phyloP scores from a whole-genome alignment of 2,797 vertebrate genomes.

The Oryzias sinensis region DNA sequence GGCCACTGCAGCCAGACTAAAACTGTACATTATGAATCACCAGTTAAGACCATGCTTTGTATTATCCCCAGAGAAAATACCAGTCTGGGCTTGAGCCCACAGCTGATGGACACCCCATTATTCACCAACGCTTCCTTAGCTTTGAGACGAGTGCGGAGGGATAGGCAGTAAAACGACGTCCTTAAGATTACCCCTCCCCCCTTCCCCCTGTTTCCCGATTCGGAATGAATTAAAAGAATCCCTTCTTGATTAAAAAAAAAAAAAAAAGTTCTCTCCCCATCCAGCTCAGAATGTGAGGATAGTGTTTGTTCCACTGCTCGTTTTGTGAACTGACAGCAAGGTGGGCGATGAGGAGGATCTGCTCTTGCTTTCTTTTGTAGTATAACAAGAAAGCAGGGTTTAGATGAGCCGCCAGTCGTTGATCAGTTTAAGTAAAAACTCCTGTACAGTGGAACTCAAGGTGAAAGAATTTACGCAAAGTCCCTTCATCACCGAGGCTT shows the following conservation, averaged over 20 bases:
- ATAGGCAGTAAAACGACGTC: slow-evolving; percentile 80
- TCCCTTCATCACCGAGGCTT: slow-evolving; percentile 7
- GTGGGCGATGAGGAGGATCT: slow-evolving; percentile 64
- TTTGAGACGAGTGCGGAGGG: slow-evolving; percentile 69
- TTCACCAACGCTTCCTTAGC: slow-evolving; percentile 75
- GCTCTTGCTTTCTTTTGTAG: slow-evolving; percentile 68
- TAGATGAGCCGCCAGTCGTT: slow-evolving; percentile 53
- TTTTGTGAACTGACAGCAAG: slow-evolving; percentile 65
- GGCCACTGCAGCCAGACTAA: slow-evolving; percentile 70
- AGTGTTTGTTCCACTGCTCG: slow-evolving; percentile 61
- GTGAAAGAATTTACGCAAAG: slow-evolving; percentile 30
- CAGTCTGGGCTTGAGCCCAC: slow-evolving; percentile 77
- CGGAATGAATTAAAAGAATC: slow-evolving; percentile 78
- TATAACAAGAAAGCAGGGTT: slow-evolving; percentile 64
- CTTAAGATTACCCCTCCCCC: slow-evolving; percentile 79
- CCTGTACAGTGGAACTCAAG: background rate
- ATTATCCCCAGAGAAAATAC: slow-evolving; percentile 83
- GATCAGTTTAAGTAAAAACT: slow-evolving; percentile 65
- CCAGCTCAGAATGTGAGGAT: slow-evolving; percentile 63
- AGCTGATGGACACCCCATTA: slow-evolving; percentile 83
- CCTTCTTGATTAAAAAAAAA: slow-evolving; percentile 71
- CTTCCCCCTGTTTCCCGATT: slow-evolving; percentile 69
- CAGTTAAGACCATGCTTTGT: slow-evolving; percentile 81
- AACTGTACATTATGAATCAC: slow-evolving; percentile 83
- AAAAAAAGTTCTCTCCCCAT: slow-evolving; percentile 69